A percentile compares a stretch with the other conserved stretches of the same genome.
These are phyloP conservation scores for Struthio camelus DNA, from an alignment of 2,113 vertebrate genomes.

Conservation along the genomic window DNA sequence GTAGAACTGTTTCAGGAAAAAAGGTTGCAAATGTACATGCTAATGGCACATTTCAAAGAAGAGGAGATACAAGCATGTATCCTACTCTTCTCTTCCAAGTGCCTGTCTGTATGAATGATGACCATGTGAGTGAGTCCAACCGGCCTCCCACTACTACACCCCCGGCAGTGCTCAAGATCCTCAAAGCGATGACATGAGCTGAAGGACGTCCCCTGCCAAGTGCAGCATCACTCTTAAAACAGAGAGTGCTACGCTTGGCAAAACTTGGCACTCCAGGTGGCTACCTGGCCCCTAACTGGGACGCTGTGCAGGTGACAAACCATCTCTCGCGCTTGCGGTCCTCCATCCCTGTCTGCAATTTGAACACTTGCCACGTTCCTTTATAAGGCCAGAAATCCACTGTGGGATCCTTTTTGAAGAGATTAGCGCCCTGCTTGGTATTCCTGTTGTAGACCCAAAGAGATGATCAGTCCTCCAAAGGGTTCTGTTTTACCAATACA, in stretches of 20 bases:
- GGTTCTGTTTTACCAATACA: not conserved
- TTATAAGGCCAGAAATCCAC: not conserved
- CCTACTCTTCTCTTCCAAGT: not conserved
- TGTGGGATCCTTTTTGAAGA: not conserved
- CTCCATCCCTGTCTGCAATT: not conserved
- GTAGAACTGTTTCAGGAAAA: not conserved
- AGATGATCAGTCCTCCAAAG: not conserved
- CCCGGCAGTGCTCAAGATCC: no score
- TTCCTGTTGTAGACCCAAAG: not conserved
- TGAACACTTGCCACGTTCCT: no score
- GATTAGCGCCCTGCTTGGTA: not conserved
- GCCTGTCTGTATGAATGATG: fast-evolving
- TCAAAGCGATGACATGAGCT: fast-evolving
- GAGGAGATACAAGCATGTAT: not conserved
- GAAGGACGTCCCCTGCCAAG: not conserved
- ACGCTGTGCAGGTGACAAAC: not conserved
- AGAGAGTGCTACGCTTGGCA: not conserved
- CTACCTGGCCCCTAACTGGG: not conserved
- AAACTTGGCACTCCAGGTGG: not conserved
- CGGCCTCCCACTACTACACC: fast-evolving
- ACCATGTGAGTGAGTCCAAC: not conserved
- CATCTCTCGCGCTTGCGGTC: not conserved
- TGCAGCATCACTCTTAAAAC: not conserved
- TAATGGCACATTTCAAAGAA: not conserved
- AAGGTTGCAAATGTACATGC: not conserved